Base-by-base conservation (phyloP, 2,113 vertebrate genomes). In the Entomyzon cyanotis region DNA sequence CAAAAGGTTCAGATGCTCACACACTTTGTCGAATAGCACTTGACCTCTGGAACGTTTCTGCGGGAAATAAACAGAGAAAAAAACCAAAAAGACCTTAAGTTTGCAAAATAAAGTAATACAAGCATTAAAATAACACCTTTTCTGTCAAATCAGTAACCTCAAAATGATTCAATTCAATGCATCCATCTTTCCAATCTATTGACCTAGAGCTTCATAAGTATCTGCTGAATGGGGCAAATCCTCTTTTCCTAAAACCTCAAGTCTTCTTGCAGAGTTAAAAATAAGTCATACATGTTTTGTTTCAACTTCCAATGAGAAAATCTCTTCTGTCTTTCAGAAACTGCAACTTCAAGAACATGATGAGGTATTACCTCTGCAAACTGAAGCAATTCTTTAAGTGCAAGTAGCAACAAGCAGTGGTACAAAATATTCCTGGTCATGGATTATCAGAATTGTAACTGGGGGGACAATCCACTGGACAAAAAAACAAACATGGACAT, bases 1-100 rank as follows among this genome's bases (percentile, higher is more conserved):
- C 97, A 99, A 96, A 28, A 99, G 98, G 94, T 99, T 99, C 87
- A 99, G 98, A 94, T 99, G 99, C 60, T 99, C 99, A 3, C 99
- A 99, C 13, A 99, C 98, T 98, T 99, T 99, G 94, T 99, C 99
- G 7, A 99, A 99, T 5, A 99, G 97, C 74, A 99, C 93, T 87
- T 99, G 99, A 55, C 99, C 99, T 94, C 97, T 99, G 90, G 98
- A 98, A 86, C 99, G 98, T 94, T 99, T 99, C 99, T 99, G 96
- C 35, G 69, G 70, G 67, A 74, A 94, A 90, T 27, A 37, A 95
- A 84, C 7, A 78, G 23, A 78, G 23, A 75, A 27, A 23, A 49
- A 10, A 90, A 63, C 73, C 8, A 46, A 53, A 55, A 89, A 87
- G 30, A 49, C 5, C 11, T 33, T 33, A 88, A 0, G 3, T 33